Base-by-base conservation (phyloP, 2,888 invertebrate genomes). In the Platerodrilus igneus region DNA sequence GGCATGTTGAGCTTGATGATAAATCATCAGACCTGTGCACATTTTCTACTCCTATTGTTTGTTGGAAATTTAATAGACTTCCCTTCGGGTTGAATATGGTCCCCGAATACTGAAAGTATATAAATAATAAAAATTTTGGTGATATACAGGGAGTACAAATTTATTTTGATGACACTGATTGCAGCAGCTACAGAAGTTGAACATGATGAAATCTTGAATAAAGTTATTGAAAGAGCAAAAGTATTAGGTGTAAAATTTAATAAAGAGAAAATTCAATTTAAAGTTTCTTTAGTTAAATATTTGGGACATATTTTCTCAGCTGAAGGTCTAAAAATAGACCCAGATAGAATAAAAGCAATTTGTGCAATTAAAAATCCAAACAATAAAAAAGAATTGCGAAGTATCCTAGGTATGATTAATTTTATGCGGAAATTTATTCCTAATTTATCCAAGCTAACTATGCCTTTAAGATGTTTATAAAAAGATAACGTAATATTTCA, bases 101-200 rank as follows among this genome's bases (percentile, higher is more conserved):
- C 3, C 60, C 61, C n/a, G 59, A 59, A 15, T 13, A 53, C 11
- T 64, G 62, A 46, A 59, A 63, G 37, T 51, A 49, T 27, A 43
- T 50, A 15, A 58, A 59, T 58, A 10, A 52, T 49, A 20, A 62
- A 47, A 11, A 57, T 55, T 59, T 60, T 63, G 22, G 61, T 52
- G 14, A 58, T 48, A 53, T 56, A 43, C 17, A 29, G 26, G 31
- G 60, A 41, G 51, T 64, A 28, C 5, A 53, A 34, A 31, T 67
- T 23, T 58, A 64, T 46, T 48, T 61, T 46, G 51, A 67, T 50
- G 46, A 62, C 51, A 41, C 19, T 50, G 14, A 37, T 44, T 14
- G 20, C 36, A 3, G 48, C 37, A 8, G 26, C 37, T 21, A 32
- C 29, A 13, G 23, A 41, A 35, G 27, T 38, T 49, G 41, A 56